Conservation (phyloP, 2,888 invertebrate genomes). For the Baccha elongata region DNA sequence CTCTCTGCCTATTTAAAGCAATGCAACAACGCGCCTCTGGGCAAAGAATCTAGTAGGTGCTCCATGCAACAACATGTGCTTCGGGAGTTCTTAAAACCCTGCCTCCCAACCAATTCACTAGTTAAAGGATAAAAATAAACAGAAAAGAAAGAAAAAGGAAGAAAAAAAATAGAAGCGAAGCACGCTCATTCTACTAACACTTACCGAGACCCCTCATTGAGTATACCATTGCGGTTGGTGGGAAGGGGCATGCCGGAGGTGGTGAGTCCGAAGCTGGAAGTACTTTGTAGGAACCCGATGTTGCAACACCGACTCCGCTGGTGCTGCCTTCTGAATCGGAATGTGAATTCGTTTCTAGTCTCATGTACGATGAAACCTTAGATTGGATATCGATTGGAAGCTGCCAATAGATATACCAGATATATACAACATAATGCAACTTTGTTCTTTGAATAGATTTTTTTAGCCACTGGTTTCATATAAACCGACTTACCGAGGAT, state of each 20-base stretch:
- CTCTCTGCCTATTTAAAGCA: constrained; percentile 65
- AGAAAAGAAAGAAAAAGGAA: constrained; percentile 46
- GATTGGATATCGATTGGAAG: constrained; percentile 95
- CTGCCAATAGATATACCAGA: constrained; percentile 84
- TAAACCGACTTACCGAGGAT: constrained; percentile 88
- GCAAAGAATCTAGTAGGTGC: constrained; percentile 58
- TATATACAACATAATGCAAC: constrained; percentile 8
- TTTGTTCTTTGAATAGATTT: background rate
- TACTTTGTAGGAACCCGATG: constrained; percentile 82
- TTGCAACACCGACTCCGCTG: constrained; percentile 81
- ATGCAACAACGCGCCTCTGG: constrained; percentile 65
- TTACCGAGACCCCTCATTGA: constrained; percentile 84
- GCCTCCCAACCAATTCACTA: constrained; percentile 57
- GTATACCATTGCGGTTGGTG: constrained; percentile 93
- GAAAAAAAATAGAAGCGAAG: constrained; percentile 76
- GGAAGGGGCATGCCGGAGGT: constrained; percentile 85
- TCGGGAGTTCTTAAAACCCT: constrained; percentile 50
- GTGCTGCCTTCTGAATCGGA: constrained; percentile 82
- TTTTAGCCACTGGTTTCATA: constrained; percentile 2
- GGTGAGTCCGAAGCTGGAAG: constrained; percentile 82
- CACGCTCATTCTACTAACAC: constrained; percentile 82
- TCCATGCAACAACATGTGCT: constrained; percentile 67
- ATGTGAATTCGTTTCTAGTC: constrained; percentile 82
- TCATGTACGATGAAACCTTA: constrained; percentile 89
- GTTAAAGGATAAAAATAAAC: constrained; percentile 71